These are phyloP conservation scores for Andricus grossulariae DNA, from an alignment of 1,140 invertebrate genomes.

Conservation along the genomic window DNA sequence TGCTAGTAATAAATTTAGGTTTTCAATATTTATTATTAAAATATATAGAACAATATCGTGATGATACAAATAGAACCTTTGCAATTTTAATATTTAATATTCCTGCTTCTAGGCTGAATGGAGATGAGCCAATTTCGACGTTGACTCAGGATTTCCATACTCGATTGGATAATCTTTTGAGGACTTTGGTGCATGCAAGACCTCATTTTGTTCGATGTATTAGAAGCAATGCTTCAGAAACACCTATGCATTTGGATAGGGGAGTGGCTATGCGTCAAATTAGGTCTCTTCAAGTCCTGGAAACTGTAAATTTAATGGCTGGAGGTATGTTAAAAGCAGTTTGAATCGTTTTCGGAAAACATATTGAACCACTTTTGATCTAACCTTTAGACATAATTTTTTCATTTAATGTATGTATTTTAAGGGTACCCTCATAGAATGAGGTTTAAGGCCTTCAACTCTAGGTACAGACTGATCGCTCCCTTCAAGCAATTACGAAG, in stretches of 20 bases:
- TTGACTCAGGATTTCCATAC: slow-evolving; percentile 97
- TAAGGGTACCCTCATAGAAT: slow-evolving; percentile 93
- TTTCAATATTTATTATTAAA: background rate
- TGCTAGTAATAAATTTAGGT: no score
- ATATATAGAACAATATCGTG: no score
- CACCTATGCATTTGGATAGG: slow-evolving; percentile 87
- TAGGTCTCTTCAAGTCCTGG: slow-evolving; percentile 92
- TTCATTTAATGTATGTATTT: slow-evolving; percentile 21
- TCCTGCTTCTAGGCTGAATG: slow-evolving; percentile 80
- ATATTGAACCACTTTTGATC: background rate
- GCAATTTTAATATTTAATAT: background rate
- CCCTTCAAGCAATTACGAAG: slow-evolving; percentile 85
- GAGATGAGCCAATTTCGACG: slow-evolving; percentile 91
- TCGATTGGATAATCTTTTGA: slow-evolving; percentile 91
- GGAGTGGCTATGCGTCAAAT: slow-evolving; percentile 89
- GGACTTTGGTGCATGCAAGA: slow-evolving; percentile 93
- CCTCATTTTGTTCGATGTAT: slow-evolving; percentile 96
- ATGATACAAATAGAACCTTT: background rate
- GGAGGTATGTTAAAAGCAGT: slow-evolving; percentile 75
- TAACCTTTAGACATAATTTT: background rate
- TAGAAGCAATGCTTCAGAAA: slow-evolving; percentile 88
- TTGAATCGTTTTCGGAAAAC: slow-evolving; percentile 33
- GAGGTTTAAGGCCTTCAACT: slow-evolving; percentile 95
- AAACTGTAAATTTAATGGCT: slow-evolving; percentile 96
- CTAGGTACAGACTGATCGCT: slow-evolving; percentile 88